Evolutionary conservation across 2,797 vertebrate species (phyloP), one percentile per base, ranked within the genome.

Genomic region (Sebastes oblongus): DNA sequence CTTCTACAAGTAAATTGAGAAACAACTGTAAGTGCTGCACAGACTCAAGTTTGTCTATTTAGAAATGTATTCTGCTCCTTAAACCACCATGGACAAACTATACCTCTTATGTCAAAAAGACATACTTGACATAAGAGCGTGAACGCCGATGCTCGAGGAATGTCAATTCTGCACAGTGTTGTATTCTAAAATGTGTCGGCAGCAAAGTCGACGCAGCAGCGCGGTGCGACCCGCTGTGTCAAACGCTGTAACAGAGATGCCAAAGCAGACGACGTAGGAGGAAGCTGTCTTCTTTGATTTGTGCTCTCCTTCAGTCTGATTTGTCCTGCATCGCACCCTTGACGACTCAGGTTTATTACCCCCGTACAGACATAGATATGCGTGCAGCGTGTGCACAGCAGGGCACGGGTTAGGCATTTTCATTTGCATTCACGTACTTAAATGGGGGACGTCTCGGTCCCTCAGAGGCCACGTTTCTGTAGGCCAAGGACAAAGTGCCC

Each of bases 261-360:
- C 50, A 76, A 76, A 84, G 72, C 76, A 84, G 75, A 64, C 39
- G 5, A 68, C n/a, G 6, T 81, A 70, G 59, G 73, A 77, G 66
- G 78, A 86, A 54, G 77, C 65, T 18, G 75, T 85, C 84, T 54
- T 73, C 77, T 84, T 83, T 82, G 86, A 89, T 88, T 86, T 87
- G 81, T 75, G 72, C 72, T 66, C 79, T 81, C 42, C 74, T 75
- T 77, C 61, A 66, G 60, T 70, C 78, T 64, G 75, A 83, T 77
- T 84, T 72, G 72, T 85, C 83, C 77, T 70, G 24, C 65, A 80
- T 80, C 52, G 24, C 22, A 30, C 72, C 32, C 80, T 72, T 22
- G 74, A 81, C 67, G 61, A 83, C 77, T 77, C 22, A 25, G 75
- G 74, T 78, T 89, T 80, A 82, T 84, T 61, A 22, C 64, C 73